Evolutionary conservation across 2,888 invertebrate species (phyloP).

Genomic region (Acanthosepion lycidas): DNA sequence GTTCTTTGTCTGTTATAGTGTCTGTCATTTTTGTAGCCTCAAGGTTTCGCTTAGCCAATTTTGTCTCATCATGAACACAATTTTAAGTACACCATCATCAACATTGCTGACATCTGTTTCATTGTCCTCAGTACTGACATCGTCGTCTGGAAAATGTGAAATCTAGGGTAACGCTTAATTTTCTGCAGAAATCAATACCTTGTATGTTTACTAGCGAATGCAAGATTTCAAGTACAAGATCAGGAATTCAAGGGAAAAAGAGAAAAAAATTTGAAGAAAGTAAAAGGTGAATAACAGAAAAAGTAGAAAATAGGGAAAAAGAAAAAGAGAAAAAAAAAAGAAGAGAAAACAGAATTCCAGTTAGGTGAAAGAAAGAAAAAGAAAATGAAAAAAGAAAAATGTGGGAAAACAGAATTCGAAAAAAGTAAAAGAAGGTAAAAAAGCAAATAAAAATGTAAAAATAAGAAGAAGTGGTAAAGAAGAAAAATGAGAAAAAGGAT

Average conservation of each 20-base stretch:
- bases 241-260: neutral
- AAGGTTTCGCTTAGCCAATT: neutral
- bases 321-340: neutral
- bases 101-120: neutral
- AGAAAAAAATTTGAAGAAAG: too few species aligned
- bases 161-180: slow-evolving; percentile 33
- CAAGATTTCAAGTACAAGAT: neutral
- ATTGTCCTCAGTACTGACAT: neutral
- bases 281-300: neutral
- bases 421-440: too few species aligned
- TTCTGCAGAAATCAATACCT: neutral
- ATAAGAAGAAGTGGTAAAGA: neutral
- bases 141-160: slow-evolving; percentile 4
- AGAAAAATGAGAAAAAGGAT: too few species aligned
- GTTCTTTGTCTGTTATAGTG: neutral
- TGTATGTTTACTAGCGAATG: neutral
- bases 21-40: slow-evolving; percentile 18
- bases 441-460: neutral
- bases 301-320: neutral
- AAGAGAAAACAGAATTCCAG: too few species aligned
- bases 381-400: too few species aligned
- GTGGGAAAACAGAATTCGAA: too few species aligned
- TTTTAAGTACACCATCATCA: neutral
- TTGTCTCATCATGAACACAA: neutral
- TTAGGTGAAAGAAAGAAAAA: too few species aligned